These are phyloP conservation scores for Australoheros facetus DNA, from an alignment of 2,797 vertebrate genomes.

Conservation along the genomic window DNA sequence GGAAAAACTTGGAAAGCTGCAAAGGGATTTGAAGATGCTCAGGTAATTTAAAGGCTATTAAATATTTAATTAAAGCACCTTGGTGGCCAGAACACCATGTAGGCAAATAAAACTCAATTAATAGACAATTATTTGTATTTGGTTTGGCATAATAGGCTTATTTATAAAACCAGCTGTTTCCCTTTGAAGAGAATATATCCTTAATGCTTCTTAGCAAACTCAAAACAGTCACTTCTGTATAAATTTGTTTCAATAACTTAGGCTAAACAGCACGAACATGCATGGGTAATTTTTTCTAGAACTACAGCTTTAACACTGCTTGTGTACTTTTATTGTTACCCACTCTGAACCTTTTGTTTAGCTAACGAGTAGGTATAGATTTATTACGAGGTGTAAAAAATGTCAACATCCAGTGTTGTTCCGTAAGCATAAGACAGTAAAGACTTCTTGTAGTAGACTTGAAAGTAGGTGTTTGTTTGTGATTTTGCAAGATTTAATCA, in stretches of 20 bases:
- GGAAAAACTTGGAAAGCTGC: slow-evolving; percentile 12
- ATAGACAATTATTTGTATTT: slow-evolving; percentile 55
- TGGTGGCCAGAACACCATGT: slow-evolving; percentile 36
- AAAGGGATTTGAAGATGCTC: slow-evolving; percentile 46
- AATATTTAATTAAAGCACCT: slow-evolving; percentile 54
- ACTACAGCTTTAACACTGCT: neutral
- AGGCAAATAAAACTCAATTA: slow-evolving; percentile 61
- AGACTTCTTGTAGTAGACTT: neutral
- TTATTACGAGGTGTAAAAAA: neutral
- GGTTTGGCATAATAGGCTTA: slow-evolving; percentile 25
- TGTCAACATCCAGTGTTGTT: neutral
- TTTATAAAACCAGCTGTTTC: slow-evolving; percentile 44
- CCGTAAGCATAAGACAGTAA: neutral
- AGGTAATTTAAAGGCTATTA: slow-evolving; percentile 62
- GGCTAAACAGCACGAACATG: neutral
- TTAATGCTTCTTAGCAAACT: neutral
- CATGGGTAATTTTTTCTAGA: neutral
- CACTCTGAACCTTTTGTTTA: neutral
- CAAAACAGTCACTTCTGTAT: neutral
- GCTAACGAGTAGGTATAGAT: neutral
- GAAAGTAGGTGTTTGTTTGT: neutral
- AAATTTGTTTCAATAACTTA: neutral
- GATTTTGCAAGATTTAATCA: slow-evolving; percentile 9
- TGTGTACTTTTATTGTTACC: neutral
- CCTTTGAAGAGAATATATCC: neutral